phyloP scores from a whole-genome alignment of 1,140 invertebrate species.

The Caenorhabditis briggsae region DNA sequence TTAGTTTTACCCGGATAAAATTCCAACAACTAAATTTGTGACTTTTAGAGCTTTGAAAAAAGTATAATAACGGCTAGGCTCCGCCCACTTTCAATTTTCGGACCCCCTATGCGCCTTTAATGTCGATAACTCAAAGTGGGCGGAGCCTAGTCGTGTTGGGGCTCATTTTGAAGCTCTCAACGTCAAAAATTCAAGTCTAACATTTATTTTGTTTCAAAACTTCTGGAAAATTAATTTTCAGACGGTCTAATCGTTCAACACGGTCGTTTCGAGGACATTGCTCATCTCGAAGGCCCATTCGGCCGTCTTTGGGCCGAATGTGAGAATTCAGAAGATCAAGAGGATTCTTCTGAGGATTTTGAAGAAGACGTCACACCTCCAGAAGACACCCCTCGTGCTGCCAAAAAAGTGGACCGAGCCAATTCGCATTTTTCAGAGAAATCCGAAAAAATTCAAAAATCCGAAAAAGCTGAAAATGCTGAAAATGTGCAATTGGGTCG shows the following conservation, averaged over 20 bases:
- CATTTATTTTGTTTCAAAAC: not conserved
- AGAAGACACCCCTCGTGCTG: not conserved
- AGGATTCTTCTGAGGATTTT: not conserved
- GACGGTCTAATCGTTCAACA: slow-evolving; percentile 34
- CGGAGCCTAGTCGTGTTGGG: too few relatives aligned
- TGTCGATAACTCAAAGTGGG: too few relatives aligned
- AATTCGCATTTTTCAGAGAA: slow-evolving; percentile 19
- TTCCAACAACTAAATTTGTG: too few relatives aligned
- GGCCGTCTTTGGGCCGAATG: slow-evolving; percentile 17
- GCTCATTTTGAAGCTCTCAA: too few relatives aligned
- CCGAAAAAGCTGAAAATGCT: not conserved
- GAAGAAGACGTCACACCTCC: slow-evolving; percentile 23
- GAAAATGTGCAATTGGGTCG: slow-evolving; percentile 26
- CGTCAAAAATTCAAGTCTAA: too few relatives aligned
- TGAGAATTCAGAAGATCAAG: slow-evolving; percentile 21
- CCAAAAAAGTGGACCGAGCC: not conserved
- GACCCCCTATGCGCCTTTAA: too few relatives aligned
- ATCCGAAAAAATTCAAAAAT: not conserved
- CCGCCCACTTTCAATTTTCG: too few relatives aligned
- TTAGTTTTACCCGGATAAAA: too few relatives aligned
- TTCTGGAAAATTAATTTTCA: not conserved
- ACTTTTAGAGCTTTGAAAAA: too few relatives aligned
- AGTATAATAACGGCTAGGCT: too few relatives aligned
- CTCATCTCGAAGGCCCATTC: slow-evolving; percentile 12
- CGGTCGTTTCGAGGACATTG: slow-evolving; percentile 10